Conservation (phyloP, 2,888 invertebrate genomes). For the Agrypnus murinus region DNA sequence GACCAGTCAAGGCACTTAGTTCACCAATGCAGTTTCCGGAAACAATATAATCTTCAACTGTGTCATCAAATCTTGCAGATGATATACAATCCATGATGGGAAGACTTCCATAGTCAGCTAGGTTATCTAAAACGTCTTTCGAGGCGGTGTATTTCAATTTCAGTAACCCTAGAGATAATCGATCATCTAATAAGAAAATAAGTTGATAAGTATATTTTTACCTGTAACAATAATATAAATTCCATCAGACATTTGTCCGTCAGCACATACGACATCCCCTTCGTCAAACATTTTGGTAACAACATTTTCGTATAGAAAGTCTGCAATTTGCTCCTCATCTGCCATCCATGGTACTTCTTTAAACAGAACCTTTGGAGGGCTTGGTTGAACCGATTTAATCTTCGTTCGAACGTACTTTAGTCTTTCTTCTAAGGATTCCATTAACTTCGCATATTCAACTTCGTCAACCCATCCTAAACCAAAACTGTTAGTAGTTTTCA, state of each 20-base stretch:
- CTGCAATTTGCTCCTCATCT: conserved; percentile 49
- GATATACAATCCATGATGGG: conserved; percentile 75
- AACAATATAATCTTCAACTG: conserved; percentile 74
- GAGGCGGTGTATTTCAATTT: conserved; percentile 56
- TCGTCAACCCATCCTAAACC: conserved; percentile 75
- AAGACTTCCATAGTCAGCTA: conserved; percentile 72
- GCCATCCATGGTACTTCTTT: conserved; percentile 59
- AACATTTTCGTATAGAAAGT: conserved; percentile 54
- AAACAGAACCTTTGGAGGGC: conserved; percentile 71
- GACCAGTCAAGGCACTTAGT: conserved; percentile 75
- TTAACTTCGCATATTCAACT: conserved; percentile 73
- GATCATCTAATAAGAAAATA: background rate
- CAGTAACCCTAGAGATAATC: conserved; percentile 51
- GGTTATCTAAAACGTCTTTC: conserved; percentile 71
- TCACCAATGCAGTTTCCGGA: conserved; percentile 78
- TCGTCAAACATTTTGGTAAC: conserved; percentile 52
- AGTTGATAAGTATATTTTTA: background rate
- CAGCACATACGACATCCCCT: conserved; percentile 56
- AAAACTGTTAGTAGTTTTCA: background rate
- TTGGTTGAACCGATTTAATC: conserved; percentile 70
- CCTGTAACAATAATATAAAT: conserved; percentile 67
- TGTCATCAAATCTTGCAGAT: conserved; percentile 71
- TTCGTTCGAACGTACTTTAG: conserved; percentile 68
- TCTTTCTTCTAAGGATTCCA: conserved; percentile 74
- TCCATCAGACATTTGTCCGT: conserved; percentile 67